Conservation (phyloP, 2,888 invertebrate species). For the Drosophila multiciliata region DNA sequence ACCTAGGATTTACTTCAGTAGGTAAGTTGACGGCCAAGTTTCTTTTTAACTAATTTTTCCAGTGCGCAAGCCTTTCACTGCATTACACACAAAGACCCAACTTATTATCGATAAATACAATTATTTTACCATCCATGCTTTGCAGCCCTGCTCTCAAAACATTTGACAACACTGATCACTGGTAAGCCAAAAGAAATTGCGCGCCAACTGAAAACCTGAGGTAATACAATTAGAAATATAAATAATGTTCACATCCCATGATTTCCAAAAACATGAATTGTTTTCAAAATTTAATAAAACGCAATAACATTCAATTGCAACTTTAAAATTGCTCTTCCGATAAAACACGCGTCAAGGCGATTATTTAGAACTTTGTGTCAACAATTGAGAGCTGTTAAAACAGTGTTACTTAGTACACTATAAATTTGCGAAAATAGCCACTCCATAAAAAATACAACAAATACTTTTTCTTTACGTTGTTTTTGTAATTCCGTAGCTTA, state of each 20-base stretch:
- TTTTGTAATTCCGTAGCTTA: constrained; percentile 72
- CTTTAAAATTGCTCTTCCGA: not conserved
- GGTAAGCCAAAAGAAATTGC: constrained; percentile 14
- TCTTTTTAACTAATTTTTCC: constrained; percentile 50
- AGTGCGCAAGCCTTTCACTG: constrained; percentile 63
- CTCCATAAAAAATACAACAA: constrained; percentile 42
- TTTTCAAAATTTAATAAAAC: not conserved
- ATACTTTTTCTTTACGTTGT: constrained; percentile 59
- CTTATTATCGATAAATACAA: constrained; percentile 38
- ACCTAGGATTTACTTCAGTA: constrained; percentile 65
- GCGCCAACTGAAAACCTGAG: constrained; percentile 9
- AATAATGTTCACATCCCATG: not conserved
- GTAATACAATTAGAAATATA: not conserved
- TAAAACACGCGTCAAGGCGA: not conserved
- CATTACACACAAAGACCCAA: constrained; percentile 47
- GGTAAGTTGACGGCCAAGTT: constrained; percentile 60
- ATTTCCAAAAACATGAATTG: not conserved
- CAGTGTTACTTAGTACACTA: not conserved
- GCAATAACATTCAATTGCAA: not conserved
- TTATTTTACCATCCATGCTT: not conserved
- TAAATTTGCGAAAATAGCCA: not conserved
- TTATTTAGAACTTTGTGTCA: not conserved
- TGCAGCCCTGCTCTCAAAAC: constrained; percentile 31
- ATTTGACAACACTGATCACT: constrained; percentile 37
- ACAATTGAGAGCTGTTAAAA: not conserved